Evolutionary conservation across 2,797 vertebrate species (phyloP).

Genomic region (Linurgus olivaceus): DNA sequence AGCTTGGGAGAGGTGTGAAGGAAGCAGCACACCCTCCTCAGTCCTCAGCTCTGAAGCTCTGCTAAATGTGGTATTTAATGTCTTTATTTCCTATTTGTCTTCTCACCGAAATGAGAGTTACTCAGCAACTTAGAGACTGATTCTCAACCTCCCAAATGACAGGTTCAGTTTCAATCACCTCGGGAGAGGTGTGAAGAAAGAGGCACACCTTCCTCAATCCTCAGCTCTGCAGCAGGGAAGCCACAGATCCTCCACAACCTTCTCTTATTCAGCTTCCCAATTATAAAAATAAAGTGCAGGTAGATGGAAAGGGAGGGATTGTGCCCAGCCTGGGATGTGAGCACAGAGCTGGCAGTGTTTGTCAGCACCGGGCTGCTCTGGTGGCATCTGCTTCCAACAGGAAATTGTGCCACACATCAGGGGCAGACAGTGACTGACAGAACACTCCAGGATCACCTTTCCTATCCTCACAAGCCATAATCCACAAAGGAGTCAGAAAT

Average conservation of each 20-base stretch:
- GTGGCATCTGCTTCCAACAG: background rate
- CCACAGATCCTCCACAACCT: background rate
- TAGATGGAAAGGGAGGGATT: background rate
- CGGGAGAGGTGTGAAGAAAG: background rate
- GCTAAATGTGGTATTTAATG: no score
- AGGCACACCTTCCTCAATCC: background rate
- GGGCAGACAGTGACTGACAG: background rate
- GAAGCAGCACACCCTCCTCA: background rate
- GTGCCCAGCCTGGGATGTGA: background rate
- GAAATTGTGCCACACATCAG: background rate
- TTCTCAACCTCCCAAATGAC: no score
- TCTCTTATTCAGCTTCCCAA: background rate
- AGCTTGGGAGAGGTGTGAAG: background rate
- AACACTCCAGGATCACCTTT: background rate
- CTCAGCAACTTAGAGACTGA: no score
- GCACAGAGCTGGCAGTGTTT: background rate
- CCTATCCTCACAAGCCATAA: slow-evolving; percentile 21
- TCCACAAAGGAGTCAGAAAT: slow-evolving; percentile 22
- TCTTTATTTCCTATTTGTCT: no score
- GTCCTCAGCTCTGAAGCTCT: background rate
- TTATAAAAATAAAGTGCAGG: slow-evolving; percentile 12
- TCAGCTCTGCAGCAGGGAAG: background rate
- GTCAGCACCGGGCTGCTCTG: background rate
- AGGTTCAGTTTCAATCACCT: background rate
- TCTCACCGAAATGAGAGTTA: no score